These are phyloP conservation scores for Picus viridis DNA, from an alignment of 2,797 vertebrate genomes.

Conservation along the genomic window DNA sequence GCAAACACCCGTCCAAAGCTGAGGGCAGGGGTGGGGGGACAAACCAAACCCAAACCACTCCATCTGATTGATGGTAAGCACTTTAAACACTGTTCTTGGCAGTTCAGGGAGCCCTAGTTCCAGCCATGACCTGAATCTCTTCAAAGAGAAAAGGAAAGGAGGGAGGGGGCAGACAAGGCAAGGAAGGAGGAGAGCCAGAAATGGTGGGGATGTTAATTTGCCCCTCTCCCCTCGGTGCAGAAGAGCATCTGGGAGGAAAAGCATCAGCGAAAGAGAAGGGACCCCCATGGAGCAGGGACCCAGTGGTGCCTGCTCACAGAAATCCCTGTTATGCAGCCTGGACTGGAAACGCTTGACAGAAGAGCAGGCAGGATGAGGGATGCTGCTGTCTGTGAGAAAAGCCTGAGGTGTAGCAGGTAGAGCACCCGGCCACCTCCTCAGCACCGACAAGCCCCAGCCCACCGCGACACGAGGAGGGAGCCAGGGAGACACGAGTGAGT, in stretches of 20 bases:
- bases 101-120: constrained; percentile 61
- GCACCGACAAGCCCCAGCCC: neutral
- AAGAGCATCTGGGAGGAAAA: constrained; percentile 23
- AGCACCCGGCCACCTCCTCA: neutral
- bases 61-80: constrained; percentile 38
- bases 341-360: accelerated
- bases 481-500: accelerated
- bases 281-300: neutral
- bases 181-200: neutral
- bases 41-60: constrained; percentile 21
- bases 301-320: accelerated
- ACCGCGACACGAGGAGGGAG: neutral
- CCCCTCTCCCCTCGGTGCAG: neutral
- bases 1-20: neutral
- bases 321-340: neutral
- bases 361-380: neutral
- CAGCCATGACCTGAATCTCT: constrained; percentile 61
- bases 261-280: neutral
- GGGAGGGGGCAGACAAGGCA: neutral
- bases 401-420: neutral
- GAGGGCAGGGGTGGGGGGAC: neutral
- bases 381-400: neutral
- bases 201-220: constrained; percentile 5
- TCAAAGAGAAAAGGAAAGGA: neutral
- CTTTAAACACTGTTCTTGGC: constrained; percentile 31